Base-by-base conservation (phyloP, 2,113 vertebrate genomes). In the Apodemus sylvaticus region DNA sequence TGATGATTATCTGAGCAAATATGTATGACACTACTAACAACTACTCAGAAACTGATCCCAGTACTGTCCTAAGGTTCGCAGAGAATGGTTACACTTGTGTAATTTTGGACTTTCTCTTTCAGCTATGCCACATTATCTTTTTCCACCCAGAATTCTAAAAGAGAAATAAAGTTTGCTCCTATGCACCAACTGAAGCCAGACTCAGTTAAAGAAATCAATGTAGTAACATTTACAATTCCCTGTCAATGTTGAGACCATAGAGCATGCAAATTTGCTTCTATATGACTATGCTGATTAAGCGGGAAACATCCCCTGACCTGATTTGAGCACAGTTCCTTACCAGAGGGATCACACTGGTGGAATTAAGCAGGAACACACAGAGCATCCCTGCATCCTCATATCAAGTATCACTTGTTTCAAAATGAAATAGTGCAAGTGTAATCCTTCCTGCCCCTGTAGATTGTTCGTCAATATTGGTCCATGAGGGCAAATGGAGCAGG, bases 151-250 rank as follows among this genome's bases (percentile, higher is more conserved):
- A 96, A 96, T 74, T 77, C 55, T 3, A 60, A 90, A 88, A 90
- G 78, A 91, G 74, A 87, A 94, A 93, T 96, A 91, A 17, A 90
- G 58, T 94, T 96, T 82, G 36, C 88, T 94, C 58, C 76, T 94
- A 86, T 78, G 86, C 12, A 96, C 11, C 85, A 73, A 90, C 74
- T 94, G 48, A 93, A 73, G 76, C 93, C 88, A 95, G 85, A 82
- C 4, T 93, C 64, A 82, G 66, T 26, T 92, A 77, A 71, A 96
- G 94, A 96, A 95, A 94, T 96, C 94, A 95, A 89, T 96, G 48
- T 88, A 74, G 93, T 97, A 97, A 97, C 77, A 98, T 95, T 96
- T 93, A 96, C 88, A 96, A 96, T 95, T 88, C 71, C 39, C 13
- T 95, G 93, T 90, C 95, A 92, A 96, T 94, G 93, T 88, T 77